A percentile compares a stretch with the other conserved stretches of the same genome.
These are phyloP conservation scores for Labeo catla DNA, from an alignment of 2,113 vertebrate genomes.

Conservation along the genomic window DNA sequence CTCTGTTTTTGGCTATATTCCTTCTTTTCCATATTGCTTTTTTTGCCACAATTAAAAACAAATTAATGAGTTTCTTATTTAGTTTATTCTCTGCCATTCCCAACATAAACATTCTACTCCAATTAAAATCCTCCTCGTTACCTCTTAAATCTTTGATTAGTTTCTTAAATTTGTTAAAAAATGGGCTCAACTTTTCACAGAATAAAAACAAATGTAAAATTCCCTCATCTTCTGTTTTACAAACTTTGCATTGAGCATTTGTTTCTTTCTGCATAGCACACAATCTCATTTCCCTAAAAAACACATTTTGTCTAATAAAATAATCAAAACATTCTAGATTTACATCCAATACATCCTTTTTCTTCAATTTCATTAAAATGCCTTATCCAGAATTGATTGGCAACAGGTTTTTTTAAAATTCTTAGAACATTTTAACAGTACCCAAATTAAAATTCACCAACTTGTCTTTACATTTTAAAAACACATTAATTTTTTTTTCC, in stretches of 20 bases:
- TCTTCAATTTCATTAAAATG: no score
- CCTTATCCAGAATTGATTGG: neutral
- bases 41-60: neutral
- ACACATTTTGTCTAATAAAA: neutral
- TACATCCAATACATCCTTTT: no score
- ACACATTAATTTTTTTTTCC: neutral
- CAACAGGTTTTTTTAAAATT: neutral
- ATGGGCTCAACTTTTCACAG: neutral
- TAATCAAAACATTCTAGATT: neutral
- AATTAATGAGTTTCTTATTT: neutral
- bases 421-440: neutral
- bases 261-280: neutral
- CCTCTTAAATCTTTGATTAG: neutral
- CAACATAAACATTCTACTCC: neutral
- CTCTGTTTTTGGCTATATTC: neutral
- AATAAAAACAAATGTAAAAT: slow-evolving; percentile 1
- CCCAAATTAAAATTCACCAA: neutral
- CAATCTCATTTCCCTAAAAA: no score
- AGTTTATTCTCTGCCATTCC: neutral
- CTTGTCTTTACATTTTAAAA: slow-evolving; percentile 11
- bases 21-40: neutral
- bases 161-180: neutral
- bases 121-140: neutral
- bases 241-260: neutral
- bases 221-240: neutral